Evolutionary conservation across 1,140 invertebrate species (phyloP).

Genomic region (Drosophila sproati): DNA sequence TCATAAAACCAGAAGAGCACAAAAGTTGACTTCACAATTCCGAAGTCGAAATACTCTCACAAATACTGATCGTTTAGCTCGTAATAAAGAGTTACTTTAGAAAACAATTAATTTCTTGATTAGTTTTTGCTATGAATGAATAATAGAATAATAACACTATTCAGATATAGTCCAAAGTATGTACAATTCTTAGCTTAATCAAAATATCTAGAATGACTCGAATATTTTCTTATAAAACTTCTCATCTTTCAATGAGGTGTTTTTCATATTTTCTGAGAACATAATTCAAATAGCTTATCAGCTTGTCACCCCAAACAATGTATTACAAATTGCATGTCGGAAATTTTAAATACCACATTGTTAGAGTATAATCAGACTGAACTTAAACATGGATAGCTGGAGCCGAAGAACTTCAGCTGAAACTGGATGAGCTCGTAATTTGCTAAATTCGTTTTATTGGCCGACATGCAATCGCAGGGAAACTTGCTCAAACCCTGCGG

Average conservation of each 20-base stretch:
- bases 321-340: background rate
- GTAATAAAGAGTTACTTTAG: no score
- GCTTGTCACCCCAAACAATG: background rate
- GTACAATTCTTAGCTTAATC: no score
- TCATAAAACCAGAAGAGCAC: constrained; percentile 67
- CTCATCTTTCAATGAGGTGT: background rate
- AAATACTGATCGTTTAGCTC: no score
- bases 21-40: background rate
- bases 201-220: no score
- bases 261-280: no score
- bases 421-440: constrained; percentile 77
- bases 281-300: no score
- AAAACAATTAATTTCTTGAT: no score
- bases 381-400: constrained; percentile 5
- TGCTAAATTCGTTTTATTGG: constrained; percentile 82
- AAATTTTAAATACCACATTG: background rate
- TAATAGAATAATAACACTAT: no score
- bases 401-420: constrained; percentile 2
- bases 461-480: constrained; percentile 67
- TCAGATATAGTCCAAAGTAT: no score
- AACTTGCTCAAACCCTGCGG: constrained; percentile 7
- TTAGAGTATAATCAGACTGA: constrained; percentile 20
- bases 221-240: background rate
- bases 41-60: background rate
- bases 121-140: no score